Evolutionary conservation across 2,888 invertebrate genomes (phyloP), one percentile per base, ranked within the genome.

Genomic region (Caenorhabditis uteleia): DNA sequence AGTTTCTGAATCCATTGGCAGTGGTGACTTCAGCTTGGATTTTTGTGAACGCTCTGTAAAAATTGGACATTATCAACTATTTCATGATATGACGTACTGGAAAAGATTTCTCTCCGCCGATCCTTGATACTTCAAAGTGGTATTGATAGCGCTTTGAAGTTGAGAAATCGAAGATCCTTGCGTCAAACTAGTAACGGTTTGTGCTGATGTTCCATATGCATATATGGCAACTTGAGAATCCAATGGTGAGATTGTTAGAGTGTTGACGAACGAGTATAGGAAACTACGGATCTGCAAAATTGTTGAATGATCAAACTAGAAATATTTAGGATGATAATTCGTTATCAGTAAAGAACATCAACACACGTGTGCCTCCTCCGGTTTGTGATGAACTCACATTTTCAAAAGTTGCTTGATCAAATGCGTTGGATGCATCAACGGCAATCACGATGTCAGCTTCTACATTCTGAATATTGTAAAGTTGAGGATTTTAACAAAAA

Each of bases 171-270:
- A 53, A 14, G 57, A 58, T 36, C 70, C 70, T 12, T 36, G 45
- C 16, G 34, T 55, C 27, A 62, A 40, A 10, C 55, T 56, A 14
- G 45, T 44, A 16, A 62, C 65, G 1, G 49, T 49, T 16, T 61
- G 55, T 3, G 60, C 64, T 8, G 53, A 48, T 18, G 42, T 36
- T 25, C 66, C 56, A 39, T 70, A 70, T 8, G 70, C 67, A 38
- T 70, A 70, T n/a, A 70, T 48, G 14, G 70, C 59, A 4, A 70
- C 67, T 44, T 70, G 65, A 6, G 46, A 54, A 48, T 70, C 70
- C 4, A 64, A 34, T 20, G 68, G 61, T 16, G 70, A 59, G 20
- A 70, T 46, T n/a, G 68, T 68, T 3, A 70, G 36, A 3, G 61
- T 44, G 29, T 48, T 20, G 33, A 60, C 56, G 20, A 70, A 70